These are phyloP conservation scores for Listrodromus nycthemerus DNA, from an alignment of 2,888 invertebrate species.

Conservation along the genomic window DNA sequence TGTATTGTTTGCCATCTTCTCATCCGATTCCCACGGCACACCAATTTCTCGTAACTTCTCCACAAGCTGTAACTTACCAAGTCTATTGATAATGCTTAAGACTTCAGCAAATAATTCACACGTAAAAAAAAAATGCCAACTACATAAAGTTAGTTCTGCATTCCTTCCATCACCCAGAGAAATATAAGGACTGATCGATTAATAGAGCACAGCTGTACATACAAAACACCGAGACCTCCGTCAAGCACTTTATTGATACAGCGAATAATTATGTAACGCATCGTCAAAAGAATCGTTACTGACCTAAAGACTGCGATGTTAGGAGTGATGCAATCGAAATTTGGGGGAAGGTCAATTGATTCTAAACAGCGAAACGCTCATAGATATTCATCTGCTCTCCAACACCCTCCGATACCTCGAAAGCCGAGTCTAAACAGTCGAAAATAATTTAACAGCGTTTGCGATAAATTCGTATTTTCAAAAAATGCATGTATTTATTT, in stretches of 20 bases:
- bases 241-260: background rate
- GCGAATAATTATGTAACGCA: conserved; percentile 25
- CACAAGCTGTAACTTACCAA: conserved; percentile 45
- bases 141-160: background rate
- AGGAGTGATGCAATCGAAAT: conserved; percentile 2
- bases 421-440: background rate
- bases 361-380: background rate
- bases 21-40: conserved; percentile 40
- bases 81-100: conserved; percentile 42
- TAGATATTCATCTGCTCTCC: background rate
- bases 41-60: conserved; percentile 22
- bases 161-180: background rate
- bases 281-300: background rate
- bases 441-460: background rate
- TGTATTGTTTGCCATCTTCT: conserved; percentile 76
- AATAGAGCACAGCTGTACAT: background rate
- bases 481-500: background rate
- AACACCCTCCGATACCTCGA: conserved; percentile 7
- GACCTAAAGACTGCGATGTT: background rate
- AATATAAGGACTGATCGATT: background rate
- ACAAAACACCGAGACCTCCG: background rate
- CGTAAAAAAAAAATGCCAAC: conserved; percentile 53
- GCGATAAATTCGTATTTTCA: background rate
- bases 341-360: background rate
- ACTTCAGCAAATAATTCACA: conserved; percentile 37